Percentiles rank a stretch among this genome's conserved stretches.
Evolutionary conservation across 2,888 invertebrate species (phyloP).

Genomic region (Pseudococcus jackbeardsleyi): DNA sequence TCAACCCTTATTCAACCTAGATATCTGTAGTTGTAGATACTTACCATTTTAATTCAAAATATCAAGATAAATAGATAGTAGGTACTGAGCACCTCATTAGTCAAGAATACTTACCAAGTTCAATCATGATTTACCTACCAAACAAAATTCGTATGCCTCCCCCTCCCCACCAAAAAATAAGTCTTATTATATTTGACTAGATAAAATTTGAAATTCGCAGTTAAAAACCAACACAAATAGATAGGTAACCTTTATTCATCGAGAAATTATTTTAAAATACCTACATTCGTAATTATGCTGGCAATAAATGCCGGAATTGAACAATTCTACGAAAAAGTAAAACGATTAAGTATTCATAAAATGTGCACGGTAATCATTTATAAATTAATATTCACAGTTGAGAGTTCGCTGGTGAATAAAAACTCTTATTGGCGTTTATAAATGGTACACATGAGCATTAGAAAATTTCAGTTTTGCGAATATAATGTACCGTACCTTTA

Average conservation of each 20-base stretch:
- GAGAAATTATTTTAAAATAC: constrained; percentile 18
- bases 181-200: neutral
- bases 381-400: constrained; percentile 52
- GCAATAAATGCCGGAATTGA: constrained; percentile 34
- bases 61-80: too few species aligned
- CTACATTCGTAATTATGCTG: constrained; percentile 12
- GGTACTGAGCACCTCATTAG: too few species aligned
- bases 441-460: constrained; percentile 62
- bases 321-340: constrained; percentile 32
- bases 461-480: constrained; percentile 59
- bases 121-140: too few species aligned
- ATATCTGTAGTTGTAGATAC: too few species aligned
- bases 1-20: too few species aligned
- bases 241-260: constrained; percentile 6
- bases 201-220: neutral
- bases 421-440: constrained; percentile 58
- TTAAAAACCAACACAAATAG: neutral
- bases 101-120: too few species aligned
- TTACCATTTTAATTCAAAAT: too few species aligned
- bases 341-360: constrained; percentile 53
- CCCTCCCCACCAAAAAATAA: too few species aligned
- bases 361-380: constrained; percentile 44
- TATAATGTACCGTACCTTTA: constrained; percentile 53
- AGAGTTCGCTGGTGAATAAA: constrained; percentile 48
- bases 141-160: too few species aligned